A percentile compares a stretch with the other conserved stretches of the same genome.
Conservation (phyloP, 2,797 vertebrate species). For the Xiphorhynchus erythropygius region DNA sequence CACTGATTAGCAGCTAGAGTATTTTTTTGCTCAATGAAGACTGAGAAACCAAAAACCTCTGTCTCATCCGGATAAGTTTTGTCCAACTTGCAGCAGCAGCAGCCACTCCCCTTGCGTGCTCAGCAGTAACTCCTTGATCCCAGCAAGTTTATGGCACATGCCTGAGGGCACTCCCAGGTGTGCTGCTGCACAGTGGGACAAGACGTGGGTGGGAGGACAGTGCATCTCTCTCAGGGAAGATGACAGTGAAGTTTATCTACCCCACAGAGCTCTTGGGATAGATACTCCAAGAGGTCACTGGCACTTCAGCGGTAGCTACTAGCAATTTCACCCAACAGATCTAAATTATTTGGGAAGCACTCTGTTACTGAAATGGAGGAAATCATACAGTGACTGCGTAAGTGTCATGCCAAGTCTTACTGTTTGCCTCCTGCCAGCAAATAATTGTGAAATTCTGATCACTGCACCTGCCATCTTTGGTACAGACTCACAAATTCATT, state of each 20-base stretch:
- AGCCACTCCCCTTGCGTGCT: background rate
- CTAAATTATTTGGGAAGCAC: background rate
- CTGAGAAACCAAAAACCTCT: background rate
- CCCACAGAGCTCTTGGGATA: background rate
- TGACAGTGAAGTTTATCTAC: background rate
- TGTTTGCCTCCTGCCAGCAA: background rate
- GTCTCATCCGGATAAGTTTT: background rate
- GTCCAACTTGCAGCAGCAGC: background rate
- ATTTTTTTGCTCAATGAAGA: background rate
- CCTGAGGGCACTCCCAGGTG: rapidly evolving
- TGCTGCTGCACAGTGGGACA: background rate
- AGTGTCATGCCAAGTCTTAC: background rate
- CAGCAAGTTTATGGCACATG: background rate
- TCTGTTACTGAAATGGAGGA: background rate
- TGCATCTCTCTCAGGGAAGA: background rate
- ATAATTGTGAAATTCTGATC: background rate
- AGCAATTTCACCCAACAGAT: background rate
- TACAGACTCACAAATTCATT: background rate
- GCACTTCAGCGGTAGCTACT: background rate
- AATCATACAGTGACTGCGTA: background rate
- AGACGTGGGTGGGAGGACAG: rapidly evolving
- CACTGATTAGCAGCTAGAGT: background rate
- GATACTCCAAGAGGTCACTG: background rate
- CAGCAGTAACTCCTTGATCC: background rate
- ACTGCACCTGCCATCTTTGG: background rate